Evolutionary conservation across 2,888 invertebrate genomes (phyloP).

Genomic region (Cerceris rybyensis): DNA sequence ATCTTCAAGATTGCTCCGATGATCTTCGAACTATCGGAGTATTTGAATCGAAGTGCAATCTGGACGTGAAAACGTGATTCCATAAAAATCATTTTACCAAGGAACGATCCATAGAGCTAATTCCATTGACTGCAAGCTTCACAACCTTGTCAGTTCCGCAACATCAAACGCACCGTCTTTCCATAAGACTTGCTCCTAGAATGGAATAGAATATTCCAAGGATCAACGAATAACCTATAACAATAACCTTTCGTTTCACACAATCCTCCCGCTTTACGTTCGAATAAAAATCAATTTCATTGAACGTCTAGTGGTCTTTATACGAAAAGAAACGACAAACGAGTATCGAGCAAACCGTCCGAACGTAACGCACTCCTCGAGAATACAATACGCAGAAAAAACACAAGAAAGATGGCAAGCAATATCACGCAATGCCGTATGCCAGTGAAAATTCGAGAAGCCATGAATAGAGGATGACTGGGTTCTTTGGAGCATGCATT

Average conservation of each 20-base stretch:
- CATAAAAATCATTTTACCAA: no score
- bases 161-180: no score
- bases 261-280: not conserved
- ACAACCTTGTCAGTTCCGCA: no score
- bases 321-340: constrained; percentile 14
- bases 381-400: constrained; percentile 35
- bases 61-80: no score
- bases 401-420: constrained; percentile 18
- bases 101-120: no score
- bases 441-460: constrained; percentile 48
- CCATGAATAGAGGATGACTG: constrained; percentile 63
- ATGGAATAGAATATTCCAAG: not conserved
- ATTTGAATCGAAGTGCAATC: no score
- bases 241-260: not conserved
- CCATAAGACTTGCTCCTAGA: not conserved
- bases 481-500: constrained; percentile 63
- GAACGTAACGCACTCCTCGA: constrained; percentile 27
- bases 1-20: no score
- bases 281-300: constrained; percentile 30
- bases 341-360: constrained; percentile 36
- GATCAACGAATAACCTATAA: not conserved
- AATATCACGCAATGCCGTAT: constrained; percentile 8
- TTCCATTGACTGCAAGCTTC: no score
- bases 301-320: constrained; percentile 9
- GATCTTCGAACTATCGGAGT: no score